These are phyloP conservation scores for Protula sp. DNA, from an alignment of 2,888 invertebrate species.

Conservation along the genomic window DNA sequence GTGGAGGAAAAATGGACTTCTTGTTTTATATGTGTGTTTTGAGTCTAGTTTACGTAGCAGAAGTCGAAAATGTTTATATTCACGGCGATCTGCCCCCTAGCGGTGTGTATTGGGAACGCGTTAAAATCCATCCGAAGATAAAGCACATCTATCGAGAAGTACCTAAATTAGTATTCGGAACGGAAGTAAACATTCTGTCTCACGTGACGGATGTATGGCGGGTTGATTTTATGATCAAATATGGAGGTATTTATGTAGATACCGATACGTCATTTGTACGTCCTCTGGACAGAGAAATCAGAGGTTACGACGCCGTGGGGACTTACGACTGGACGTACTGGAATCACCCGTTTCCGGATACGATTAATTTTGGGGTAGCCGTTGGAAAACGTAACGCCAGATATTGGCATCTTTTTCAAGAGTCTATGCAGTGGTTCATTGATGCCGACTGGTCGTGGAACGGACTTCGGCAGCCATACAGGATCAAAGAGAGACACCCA, in stretches of 20 bases:
- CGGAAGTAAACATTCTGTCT: slow-evolving; percentile 32
- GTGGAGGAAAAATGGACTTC: slow-evolving; percentile 36
- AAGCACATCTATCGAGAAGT: slow-evolving; percentile 22
- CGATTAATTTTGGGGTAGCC: slow-evolving; percentile 35
- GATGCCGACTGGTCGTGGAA: slow-evolving; percentile 31
- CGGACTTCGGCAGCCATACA: slow-evolving; percentile 29
- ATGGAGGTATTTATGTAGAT: slow-evolving; percentile 49
- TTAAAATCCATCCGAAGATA: slow-evolving; percentile 28
- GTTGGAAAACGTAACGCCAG: slow-evolving; percentile 34
- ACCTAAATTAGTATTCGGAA: slow-evolving; percentile 25
- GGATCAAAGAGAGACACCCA: slow-evolving; percentile 39
- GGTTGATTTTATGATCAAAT: slow-evolving; percentile 44
- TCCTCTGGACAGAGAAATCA: slow-evolving; percentile 22
- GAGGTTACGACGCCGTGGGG: slow-evolving; percentile 37
- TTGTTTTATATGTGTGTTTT: slow-evolving; percentile 43
- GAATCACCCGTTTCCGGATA: slow-evolving; percentile 34
- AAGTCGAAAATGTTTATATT: slow-evolving; percentile 36
- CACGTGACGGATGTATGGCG: slow-evolving; percentile 46
- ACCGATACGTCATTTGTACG: slow-evolving; percentile 45
- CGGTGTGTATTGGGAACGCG: slow-evolving; percentile 35
- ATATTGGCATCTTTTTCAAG: slow-evolving; percentile 28
- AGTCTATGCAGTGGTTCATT: slow-evolving; percentile 30
- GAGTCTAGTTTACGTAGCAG: slow-evolving; percentile 36
- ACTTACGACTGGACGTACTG: slow-evolving; percentile 42
- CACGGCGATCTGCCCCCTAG: slow-evolving; percentile 36